Percentiles rank a stretch among this genome's conserved stretches.
phyloP scores from a whole-genome alignment of 2,797 vertebrate genomes.

The Poeciliopsis presidionis region DNA sequence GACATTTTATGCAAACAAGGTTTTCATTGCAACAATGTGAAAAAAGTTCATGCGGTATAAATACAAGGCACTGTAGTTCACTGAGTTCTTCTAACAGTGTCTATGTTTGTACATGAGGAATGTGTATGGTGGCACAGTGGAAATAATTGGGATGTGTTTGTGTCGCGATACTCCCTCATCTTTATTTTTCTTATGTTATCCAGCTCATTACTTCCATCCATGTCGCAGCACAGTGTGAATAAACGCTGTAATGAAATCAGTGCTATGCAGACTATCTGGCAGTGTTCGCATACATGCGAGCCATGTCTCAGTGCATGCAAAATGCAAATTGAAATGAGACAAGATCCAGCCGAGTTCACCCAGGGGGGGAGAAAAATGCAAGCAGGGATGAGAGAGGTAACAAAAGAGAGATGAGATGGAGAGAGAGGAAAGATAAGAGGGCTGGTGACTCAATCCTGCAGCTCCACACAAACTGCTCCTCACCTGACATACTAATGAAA shows the following conservation, averaged over 20 bases:
- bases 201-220: slow-evolving; percentile 58
- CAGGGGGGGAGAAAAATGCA: slow-evolving; percentile 42
- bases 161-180: slow-evolving; percentile 27
- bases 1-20: not conserved
- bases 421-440: slow-evolving; percentile 43
- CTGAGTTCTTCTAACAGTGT: not conserved
- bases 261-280: slow-evolving; percentile 43
- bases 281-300: slow-evolving; percentile 16
- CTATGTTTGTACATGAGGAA: not conserved
- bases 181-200: slow-evolving; percentile 52
- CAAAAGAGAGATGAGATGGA: slow-evolving; percentile 13
- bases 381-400: slow-evolving; percentile 39
- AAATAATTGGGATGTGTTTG: slow-evolving; percentile 31
- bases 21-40: not conserved
- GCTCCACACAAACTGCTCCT: slow-evolving; percentile 66
- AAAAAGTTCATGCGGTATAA: not conserved
- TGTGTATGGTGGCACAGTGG: slow-evolving; percentile 8
- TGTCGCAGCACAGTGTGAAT: slow-evolving; percentile 36
- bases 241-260: slow-evolving; percentile 41
- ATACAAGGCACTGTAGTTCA: not conserved
- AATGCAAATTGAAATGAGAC: slow-evolving; percentile 70
- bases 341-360: slow-evolving; percentile 36
- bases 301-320: slow-evolving; percentile 34
- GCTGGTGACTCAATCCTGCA: slow-evolving; percentile 81
- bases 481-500: slow-evolving; percentile 69